Conservation (phyloP, 2,113 vertebrate genomes). For the Galeopterus variegatus region DNA sequence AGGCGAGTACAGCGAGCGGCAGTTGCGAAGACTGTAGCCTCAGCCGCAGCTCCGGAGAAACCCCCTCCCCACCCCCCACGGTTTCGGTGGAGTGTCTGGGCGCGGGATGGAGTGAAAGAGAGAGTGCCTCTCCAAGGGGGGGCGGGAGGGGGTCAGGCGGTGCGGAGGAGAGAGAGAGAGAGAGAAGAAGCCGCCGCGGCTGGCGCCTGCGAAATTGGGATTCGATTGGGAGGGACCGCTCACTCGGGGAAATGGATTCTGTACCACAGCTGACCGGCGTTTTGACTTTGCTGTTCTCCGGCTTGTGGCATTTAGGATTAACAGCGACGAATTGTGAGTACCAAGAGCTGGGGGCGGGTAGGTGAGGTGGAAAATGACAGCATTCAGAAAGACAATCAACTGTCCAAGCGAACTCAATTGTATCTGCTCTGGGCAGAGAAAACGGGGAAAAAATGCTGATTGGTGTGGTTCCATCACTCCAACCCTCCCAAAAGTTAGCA, state of each 20-base stretch:
- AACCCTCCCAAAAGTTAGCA: conserved; percentile 77
- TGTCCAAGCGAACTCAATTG: neutral
- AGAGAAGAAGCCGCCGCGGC: conserved; percentile 43
- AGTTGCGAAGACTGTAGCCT: neutral
- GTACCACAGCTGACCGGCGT: conserved; percentile 75
- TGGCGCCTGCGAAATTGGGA: conserved; percentile 73
- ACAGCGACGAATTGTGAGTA: conserved; percentile 90
- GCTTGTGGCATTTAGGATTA: conserved; percentile 86
- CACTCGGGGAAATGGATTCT: conserved; percentile 86
- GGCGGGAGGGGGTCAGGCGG: conserved; percentile 40
- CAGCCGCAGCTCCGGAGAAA: neutral
- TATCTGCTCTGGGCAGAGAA: neutral
- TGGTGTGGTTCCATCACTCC: neutral
- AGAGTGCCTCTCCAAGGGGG: conserved; percentile 3
- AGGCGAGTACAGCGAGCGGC: neutral
- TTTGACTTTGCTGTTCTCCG: conserved; percentile 84
- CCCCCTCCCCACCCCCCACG: neutral
- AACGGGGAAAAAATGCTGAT: neutral
- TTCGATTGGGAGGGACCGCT: conserved; percentile 67
- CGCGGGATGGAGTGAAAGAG: conserved; percentile 74
- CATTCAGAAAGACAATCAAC: neutral
- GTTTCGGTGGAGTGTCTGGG: neutral
- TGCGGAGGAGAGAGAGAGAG: neutral
- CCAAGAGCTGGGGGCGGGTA: neutral
- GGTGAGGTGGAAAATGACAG: neutral